Percentiles rank a stretch among this genome's conserved stretches.
Evolutionary conservation across 2,888 invertebrate genomes (phyloP).

Genomic region (Pollenia griseotomentosa): DNA sequence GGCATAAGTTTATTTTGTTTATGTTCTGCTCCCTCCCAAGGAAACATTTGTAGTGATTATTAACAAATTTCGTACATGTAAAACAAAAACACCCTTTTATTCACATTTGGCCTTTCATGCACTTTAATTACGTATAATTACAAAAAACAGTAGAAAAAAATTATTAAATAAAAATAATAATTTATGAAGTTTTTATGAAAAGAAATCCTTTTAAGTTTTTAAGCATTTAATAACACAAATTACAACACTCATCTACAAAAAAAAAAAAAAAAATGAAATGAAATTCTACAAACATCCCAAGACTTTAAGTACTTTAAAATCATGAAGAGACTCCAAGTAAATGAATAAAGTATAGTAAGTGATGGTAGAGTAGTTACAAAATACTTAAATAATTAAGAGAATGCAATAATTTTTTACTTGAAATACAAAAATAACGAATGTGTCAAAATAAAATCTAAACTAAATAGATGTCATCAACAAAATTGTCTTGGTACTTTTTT

Average conservation of each 20-base stretch:
- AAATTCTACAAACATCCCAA: slow-evolving; percentile 2
- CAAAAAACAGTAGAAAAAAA: not conserved
- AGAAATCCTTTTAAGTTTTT: slow-evolving; percentile 25
- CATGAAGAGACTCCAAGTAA: slow-evolving; percentile 2
- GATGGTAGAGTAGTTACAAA: not conserved
- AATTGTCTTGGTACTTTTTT: slow-evolving; percentile 26
- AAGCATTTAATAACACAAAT: slow-evolving; percentile 62
- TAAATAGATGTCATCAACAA: slow-evolving; percentile 16
- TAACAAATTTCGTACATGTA: slow-evolving; percentile 5
- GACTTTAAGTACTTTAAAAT: slow-evolving; percentile 5
- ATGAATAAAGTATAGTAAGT: not conserved
- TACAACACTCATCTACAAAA: slow-evolving; percentile 12
- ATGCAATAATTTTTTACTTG: not conserved
- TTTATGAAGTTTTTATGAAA: slow-evolving; percentile 27
- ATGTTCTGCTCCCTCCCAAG: not conserved
- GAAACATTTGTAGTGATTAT: not conserved
- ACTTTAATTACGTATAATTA: slow-evolving; percentile 2
- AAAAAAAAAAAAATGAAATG: not conserved
- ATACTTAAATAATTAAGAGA: slow-evolving; percentile 27
- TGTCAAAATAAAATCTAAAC: not conserved
- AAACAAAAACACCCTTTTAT: not conserved
- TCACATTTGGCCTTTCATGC: not conserved
- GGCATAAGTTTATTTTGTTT: not conserved
- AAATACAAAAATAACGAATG: slow-evolving; percentile 8
- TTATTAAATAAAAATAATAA: slow-evolving; percentile 22